These are phyloP conservation scores for Phoeniculus purpureus DNA, from an alignment of 2,797 vertebrate genomes.

Conservation along the genomic window DNA sequence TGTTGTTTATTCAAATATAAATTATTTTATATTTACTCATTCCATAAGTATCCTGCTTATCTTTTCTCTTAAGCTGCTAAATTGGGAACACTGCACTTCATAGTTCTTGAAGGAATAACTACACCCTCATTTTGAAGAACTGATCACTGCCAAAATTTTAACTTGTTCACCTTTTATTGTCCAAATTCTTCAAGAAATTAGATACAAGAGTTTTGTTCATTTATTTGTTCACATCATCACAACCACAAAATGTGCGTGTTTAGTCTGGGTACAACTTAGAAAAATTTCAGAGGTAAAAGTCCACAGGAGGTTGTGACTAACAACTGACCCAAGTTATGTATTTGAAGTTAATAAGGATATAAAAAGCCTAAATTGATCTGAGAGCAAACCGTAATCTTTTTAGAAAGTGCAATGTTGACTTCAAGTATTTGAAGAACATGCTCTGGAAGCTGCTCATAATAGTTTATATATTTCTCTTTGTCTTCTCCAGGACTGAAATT, in stretches of 20 bases:
- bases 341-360: slow-evolving; percentile 24
- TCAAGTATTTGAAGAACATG: not conserved
- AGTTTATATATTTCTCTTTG: not conserved
- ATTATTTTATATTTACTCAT: not conserved
- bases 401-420: slow-evolving; percentile 15
- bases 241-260: not conserved
- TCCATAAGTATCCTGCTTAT: not conserved
- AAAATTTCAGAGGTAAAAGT: slow-evolving; percentile 17
- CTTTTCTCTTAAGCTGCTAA: not conserved
- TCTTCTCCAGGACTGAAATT: not conserved
- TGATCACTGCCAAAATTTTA: not conserved
- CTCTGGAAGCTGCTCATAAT: not conserved
- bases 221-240: not conserved
- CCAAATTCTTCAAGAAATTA: not conserved
- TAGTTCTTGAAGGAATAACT: not conserved
- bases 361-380: slow-evolving; percentile 36
- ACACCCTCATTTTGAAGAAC: rapidly evolving
- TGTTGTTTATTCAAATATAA: not conserved
- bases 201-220: not conserved
- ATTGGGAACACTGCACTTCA: not conserved
- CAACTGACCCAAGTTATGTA: slow-evolving; percentile 32
- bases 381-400: not conserved
- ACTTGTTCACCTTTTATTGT: not conserved
- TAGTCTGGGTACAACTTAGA: not conserved
- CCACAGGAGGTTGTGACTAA: slow-evolving; percentile 4